Evolutionary conservation across 2,113 vertebrate genomes (phyloP), one percentile per base, ranked within the genome.

Genomic region (Vimba vimba): DNA sequence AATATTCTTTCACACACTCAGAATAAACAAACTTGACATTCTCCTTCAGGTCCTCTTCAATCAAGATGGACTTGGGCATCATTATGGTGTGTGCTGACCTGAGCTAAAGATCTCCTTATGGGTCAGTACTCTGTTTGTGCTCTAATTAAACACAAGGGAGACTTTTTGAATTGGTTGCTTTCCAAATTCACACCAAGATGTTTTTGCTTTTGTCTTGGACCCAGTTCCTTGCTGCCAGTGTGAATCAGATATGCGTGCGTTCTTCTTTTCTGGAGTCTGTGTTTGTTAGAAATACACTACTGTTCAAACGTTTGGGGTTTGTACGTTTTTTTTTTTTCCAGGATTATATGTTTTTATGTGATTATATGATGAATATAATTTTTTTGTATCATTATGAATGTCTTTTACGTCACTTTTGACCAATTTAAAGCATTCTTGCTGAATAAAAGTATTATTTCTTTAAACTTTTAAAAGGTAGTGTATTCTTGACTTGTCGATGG

Each of bases 111-210:
- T 19, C 73, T 85, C 52, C 36, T 59, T 50, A 82, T 75, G 25
- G 83, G 78, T 69, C 78, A 78, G 17, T 66, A 45, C 25, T 82
- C 13, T 25, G 59, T 82, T 69, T n/a, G 36, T 82, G 80, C 50
- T 75, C 60, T 77, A 77, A 85, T 82, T 85, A 77, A 81, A 74
- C 79, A 60, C 78, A 52, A 39, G 78, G 78, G 60, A 85, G 60
- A 10, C 23, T 69, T 68, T 43, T 69, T 66, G 33, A 79, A 79
- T 75, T 52, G 57, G 36, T 74, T 59, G 17, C 68, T 43, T 33
- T 55, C n/a, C 21, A 25, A 25, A 68, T 59, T 76, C 39, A 47
- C n/a, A 45, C 33, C 21, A 75, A 21, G 19, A 36, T 82, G 21
- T 45, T 86, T 57, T 74, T 64, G 47, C 71, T 39, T 55, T 57